Evolutionary conservation across 2,888 invertebrate genomes (phyloP).

Genomic region (Nomada fabriciana): DNA sequence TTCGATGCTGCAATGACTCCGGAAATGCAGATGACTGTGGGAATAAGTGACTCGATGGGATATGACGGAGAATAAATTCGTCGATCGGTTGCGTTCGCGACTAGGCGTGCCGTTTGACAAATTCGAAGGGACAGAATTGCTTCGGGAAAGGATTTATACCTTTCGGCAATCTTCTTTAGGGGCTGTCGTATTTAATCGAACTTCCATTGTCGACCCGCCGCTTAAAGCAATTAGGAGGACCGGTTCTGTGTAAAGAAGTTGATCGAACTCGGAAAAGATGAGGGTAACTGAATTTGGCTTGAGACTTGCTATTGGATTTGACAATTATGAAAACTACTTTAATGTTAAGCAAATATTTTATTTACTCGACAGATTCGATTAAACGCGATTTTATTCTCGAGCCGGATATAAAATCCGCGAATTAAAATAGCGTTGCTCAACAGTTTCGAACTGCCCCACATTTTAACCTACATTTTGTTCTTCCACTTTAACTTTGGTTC

Average conservation of each 20-base stretch:
- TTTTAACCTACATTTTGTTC: no score
- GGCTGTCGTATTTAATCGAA: background rate
- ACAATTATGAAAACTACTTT: no score
- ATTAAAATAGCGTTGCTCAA: no score
- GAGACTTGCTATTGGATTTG: background rate
- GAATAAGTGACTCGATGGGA: background rate
- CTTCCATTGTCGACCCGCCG: fast-evolving
- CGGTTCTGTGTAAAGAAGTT: background rate
- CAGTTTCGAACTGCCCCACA: no score
- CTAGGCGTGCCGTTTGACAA: background rate
- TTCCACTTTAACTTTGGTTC: no score
- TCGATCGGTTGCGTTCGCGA: background rate
- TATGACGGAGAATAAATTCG: no score
- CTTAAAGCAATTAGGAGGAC: background rate
- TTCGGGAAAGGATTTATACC: background rate
- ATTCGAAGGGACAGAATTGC: background rate
- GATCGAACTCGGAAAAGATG: background rate
- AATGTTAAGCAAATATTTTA: no score
- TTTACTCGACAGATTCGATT: no score
- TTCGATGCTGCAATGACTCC: background rate
- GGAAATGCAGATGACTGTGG: conserved; percentile 1
- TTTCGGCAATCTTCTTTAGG: background rate
- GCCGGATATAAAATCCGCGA: no score
- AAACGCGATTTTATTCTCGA: no score
- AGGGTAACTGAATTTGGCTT: background rate